phyloP scores from a whole-genome alignment of 2,113 vertebrate genomes.

The Leucopsar rothschildi region DNA sequence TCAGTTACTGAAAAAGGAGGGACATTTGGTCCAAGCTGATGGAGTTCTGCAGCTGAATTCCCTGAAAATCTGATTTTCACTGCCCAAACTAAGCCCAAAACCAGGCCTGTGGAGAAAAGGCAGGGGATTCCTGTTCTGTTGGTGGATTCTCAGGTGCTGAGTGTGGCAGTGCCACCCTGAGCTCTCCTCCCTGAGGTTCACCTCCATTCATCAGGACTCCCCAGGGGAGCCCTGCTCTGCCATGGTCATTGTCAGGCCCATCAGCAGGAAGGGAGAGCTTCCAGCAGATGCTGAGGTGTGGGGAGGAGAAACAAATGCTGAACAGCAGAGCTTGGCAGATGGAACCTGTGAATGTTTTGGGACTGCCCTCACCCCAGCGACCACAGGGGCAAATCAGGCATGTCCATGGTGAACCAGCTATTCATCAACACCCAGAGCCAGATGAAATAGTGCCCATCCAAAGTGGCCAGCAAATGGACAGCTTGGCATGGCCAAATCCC shows the following conservation, averaged over 20 bases:
- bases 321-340: not conserved
- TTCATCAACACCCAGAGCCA: not conserved
- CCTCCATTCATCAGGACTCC: not conserved
- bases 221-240: not conserved
- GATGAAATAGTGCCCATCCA: not conserved
- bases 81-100: not conserved
- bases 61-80: not conserved
- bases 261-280: not conserved
- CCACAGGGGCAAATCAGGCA: not conserved
- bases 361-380: not conserved
- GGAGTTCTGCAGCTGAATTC: not conserved
- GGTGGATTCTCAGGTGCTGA: not conserved
- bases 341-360: not conserved
- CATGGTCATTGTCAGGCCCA: rapidly evolving
- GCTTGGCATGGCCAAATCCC: not conserved
- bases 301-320: not conserved
- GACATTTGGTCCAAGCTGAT: not conserved
- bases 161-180: rapidly evolving
- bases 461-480: not conserved
- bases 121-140: not conserved
- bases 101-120: not conserved
- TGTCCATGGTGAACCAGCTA: not conserved
- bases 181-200: not conserved
- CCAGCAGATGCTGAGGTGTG: not conserved
- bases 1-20: not conserved